Conservation (phyloP, 1,140 invertebrate species). For the Leptestheria dahalacensis region DNA sequence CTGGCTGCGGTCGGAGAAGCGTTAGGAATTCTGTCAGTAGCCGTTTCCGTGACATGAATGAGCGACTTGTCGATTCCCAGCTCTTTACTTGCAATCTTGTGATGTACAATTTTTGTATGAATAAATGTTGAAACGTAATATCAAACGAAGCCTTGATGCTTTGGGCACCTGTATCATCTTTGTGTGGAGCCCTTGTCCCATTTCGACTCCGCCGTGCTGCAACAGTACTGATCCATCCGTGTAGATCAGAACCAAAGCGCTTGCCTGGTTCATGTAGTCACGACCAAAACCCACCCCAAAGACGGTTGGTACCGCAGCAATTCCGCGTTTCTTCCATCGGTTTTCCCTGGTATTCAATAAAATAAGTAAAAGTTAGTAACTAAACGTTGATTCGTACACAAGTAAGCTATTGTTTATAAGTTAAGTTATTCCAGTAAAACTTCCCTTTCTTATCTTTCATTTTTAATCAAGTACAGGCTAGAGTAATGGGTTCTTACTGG, state of each 20-base stretch:
- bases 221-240: constrained; percentile 80
- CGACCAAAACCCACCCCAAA: constrained; percentile 77
- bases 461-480: too few species aligned
- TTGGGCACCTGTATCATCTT: constrained; percentile 96
- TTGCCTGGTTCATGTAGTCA: constrained; percentile 69
- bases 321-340: constrained; percentile 56
- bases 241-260: constrained; percentile 74
- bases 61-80: constrained; percentile 56
- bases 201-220: constrained; percentile 84
- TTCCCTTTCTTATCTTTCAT: too few species aligned
- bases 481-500: too few species aligned
- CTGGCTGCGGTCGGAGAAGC: constrained; percentile 84
- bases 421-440: too few species aligned
- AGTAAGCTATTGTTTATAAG: too few species aligned
- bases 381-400: too few species aligned
- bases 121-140: too few species aligned
- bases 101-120: too few species aligned
- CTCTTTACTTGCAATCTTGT: constrained; percentile 53
- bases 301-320: constrained; percentile 69
- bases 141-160: too few species aligned
- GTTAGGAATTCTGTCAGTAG: constrained; percentile 89
- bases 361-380: too few species aligned
- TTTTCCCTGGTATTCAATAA: too few species aligned
- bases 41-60: constrained; percentile 76
- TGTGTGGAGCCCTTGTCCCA: constrained; percentile 90